Conservation (phyloP, 2,888 invertebrate species). For the Criorhina ranunculi region DNA sequence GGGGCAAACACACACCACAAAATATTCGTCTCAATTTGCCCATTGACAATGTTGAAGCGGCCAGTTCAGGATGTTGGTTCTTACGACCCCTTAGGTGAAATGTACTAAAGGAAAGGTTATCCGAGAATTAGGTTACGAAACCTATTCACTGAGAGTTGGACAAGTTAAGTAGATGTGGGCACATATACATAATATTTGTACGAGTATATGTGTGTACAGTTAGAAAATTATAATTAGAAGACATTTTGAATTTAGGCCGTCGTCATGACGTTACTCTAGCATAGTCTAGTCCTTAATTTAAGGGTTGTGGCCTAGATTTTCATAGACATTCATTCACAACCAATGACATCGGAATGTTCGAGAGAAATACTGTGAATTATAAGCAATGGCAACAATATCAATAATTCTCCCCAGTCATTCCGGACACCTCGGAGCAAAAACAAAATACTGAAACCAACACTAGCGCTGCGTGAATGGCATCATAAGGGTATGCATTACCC, state of each 20-base stretch:
- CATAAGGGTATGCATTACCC: too few species aligned
- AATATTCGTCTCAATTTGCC: conserved; percentile 31
- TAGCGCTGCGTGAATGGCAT: too few species aligned
- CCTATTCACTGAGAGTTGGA: neutral
- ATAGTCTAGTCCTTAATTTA: too few species aligned
- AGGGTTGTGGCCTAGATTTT: too few species aligned
- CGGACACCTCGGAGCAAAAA: too few species aligned
- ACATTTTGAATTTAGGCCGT: neutral
- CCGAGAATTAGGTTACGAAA: conserved; percentile 19
- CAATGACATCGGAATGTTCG: too few species aligned
- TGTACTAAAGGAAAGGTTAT: conserved; percentile 4
- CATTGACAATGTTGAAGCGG: conserved; percentile 58
- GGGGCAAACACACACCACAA: neutral
- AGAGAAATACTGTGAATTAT: too few species aligned
- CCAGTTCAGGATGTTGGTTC: conserved; percentile 58
- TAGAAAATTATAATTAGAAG: conserved; percentile 3
- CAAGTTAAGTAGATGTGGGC: conserved; percentile 32
- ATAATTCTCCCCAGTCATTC: too few species aligned
- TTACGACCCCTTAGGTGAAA: conserved; percentile 24
- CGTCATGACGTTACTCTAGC: too few species aligned
- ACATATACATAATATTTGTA: neutral
- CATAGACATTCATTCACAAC: too few species aligned
- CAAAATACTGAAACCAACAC: too few species aligned
- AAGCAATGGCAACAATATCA: too few species aligned
- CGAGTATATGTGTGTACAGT: neutral